Evolutionary conservation across 53 echinoderm and acorn worm species (phyloP), one percentile per base, ranked within the genome.

Genomic region (Holothuria scabra): DNA sequence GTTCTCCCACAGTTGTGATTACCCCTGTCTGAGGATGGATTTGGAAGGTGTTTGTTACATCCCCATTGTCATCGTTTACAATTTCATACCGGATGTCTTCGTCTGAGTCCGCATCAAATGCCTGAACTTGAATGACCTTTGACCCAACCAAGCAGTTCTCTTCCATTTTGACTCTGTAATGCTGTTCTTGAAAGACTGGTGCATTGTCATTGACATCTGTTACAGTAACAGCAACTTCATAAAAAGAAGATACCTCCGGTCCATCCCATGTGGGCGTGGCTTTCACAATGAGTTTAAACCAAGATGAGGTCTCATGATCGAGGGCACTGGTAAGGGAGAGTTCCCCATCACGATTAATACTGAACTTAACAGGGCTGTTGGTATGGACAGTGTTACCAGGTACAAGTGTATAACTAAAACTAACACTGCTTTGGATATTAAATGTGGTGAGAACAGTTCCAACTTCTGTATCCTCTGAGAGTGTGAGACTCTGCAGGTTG

Each of bases 121-220:
- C 97, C 30, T 75, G 85, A 0, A 97, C 94, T 64, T 86, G 88
- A 22, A 97, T 65, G 26, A 97, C 86, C 19, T 82, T 20, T 19
- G 90, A 83, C 67, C 92, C 89, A 19, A 91, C 65, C 12, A 80
- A 63, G 6, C 84, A 84, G 57, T 94, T 85, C 52, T 97, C 97
- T 13, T 90, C 94, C 4, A 97, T 83, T 33, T 78, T 84, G 46
- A 97, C 83, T 52, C 82, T 80, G 61, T 97, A 97, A 12, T 55
- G 37, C 46, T 69, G 75, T 34, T 90, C 89, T 21, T 94, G 94
- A 85, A 97, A 97, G 52, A 92, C 69, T 0, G 97, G 97, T 35
- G 92, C 80, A 62, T 97, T 97, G 62, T 97, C 97, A 31, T 97
- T 97, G 28, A 93, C 64, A 61, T 97, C 97, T 4, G 87, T 85